Evolutionary conservation across 2,888 invertebrate species (phyloP), one percentile per base, ranked within the genome.

Genomic region (Monochamus alternatus): DNA sequence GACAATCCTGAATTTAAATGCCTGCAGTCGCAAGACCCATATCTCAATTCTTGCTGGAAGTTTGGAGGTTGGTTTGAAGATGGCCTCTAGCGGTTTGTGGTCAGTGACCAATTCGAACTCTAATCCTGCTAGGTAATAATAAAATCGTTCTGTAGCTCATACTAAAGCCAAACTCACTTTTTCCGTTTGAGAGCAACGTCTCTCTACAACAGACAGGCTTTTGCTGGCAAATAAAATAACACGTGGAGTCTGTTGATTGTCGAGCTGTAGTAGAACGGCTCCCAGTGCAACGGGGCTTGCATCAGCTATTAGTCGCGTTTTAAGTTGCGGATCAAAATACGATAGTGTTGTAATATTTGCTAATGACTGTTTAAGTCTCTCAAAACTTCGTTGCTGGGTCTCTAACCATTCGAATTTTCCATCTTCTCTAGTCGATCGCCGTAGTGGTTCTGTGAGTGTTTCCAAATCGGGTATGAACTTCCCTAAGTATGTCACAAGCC

Each of bases 91-190:
- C 0, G 89, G 88, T 75, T 85, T 84, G 66, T 85, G 85, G 72
- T 86, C 84, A 2, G 82, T 85, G 0, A 84, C 76, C 44, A 86
- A 77, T 12, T 83, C 85, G 79, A 90, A 90, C 5, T 84, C 79
- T 10, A 86, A 75, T 9, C 89, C 90, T 75, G 82, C 85, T 4
- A 89, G 68, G 78, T 88, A 60, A 32, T 90, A 52, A 84, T 81
- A 74, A 87, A 83, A 80, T 89, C 90, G 75, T 85, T 83, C 73
- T 87, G 86, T 9, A 88, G 58, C 85, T 3, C 84, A 90, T 7
- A 89, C 83, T 8, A 89, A 76, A 10, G 86, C 85, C 12, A 89
- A 81, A 32, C 87, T 88, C 79, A 86, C 85, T 69, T 84, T 84
- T 76, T 87, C 87, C 0, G 85, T 85, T 77, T 87, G 86, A 3